A percentile compares a stretch with the other conserved stretches of the same genome.
phyloP scores from a whole-genome alignment of 2,888 invertebrate genomes.

The Colletes collaris region DNA sequence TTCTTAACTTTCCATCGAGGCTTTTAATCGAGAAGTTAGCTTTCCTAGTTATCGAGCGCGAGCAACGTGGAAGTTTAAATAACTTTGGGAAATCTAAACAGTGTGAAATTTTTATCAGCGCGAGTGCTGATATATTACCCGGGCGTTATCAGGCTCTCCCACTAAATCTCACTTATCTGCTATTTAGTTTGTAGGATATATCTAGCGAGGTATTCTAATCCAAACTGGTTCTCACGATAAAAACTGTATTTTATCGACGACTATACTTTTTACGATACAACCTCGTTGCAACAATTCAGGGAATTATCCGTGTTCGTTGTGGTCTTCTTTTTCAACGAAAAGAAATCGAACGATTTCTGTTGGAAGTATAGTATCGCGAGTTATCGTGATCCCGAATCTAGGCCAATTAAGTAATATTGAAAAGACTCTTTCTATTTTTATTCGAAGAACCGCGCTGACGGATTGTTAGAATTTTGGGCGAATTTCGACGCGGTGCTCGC shows the following conservation, averaged over 20 bases:
- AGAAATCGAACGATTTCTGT: too few species aligned
- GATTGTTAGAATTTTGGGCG: neutral
- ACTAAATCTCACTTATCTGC: slow-evolving; percentile 3
- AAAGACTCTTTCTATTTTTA: too few species aligned
- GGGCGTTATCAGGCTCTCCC: neutral
- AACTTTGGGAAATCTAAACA: slow-evolving; percentile 8
- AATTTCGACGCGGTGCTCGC: slow-evolving; percentile 8
- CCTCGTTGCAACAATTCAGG: too few species aligned
- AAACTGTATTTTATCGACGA: too few species aligned
- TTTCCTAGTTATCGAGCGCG: slow-evolving; percentile 9
- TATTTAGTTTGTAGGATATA: neutral
- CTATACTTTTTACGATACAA: too few species aligned
- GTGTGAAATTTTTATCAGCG: slow-evolving; percentile 30
- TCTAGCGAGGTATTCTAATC: neutral
- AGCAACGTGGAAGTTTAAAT: slow-evolving; percentile 20
- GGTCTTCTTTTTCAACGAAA: too few species aligned
- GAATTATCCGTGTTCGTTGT: too few species aligned
- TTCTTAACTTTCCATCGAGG: slow-evolving; percentile 17
- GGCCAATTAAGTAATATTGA: too few species aligned
- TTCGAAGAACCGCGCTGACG: too few species aligned
- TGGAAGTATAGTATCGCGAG: too few species aligned
- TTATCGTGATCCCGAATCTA: too few species aligned
- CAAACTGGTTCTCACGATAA: too few species aligned
- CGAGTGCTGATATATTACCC: slow-evolving; percentile 3
- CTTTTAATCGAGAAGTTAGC: slow-evolving; percentile 18